These are phyloP conservation scores for Drosophila testacea DNA, from an alignment of 2,888 invertebrate species.

Conservation along the genomic window DNA sequence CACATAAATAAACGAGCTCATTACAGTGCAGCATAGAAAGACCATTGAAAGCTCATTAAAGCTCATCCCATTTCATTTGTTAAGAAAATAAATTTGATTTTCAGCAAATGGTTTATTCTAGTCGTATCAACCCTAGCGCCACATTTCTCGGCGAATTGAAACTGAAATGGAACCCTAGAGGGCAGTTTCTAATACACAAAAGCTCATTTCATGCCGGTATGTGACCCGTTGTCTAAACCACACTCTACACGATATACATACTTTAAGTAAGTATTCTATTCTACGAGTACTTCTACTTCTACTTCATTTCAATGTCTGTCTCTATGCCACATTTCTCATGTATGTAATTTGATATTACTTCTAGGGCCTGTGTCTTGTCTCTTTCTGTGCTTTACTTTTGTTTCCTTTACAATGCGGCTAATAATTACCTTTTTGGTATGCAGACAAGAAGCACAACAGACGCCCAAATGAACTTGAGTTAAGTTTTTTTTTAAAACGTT, in stretches of 20 bases:
- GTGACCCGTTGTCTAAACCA: constrained; percentile 49
- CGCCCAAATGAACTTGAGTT: constrained; percentile 67
- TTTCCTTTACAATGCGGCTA: constrained; percentile 71
- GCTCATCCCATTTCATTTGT: background rate
- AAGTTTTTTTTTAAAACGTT: constrained; percentile 51
- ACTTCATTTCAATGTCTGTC: constrained; percentile 29
- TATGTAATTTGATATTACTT: constrained; percentile 71
- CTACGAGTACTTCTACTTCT: constrained; percentile 15
- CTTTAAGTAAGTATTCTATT: constrained; percentile 20
- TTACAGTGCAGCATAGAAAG: too few relatives aligned
- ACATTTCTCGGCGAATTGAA: constrained; percentile 42
- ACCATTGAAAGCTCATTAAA: constrained; percentile 1
- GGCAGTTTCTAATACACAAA: constrained; percentile 64
- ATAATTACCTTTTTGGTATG: constrained; percentile 81
- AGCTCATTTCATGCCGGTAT: constrained; percentile 49
- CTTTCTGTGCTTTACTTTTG: constrained; percentile 76
- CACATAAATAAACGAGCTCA: background rate
- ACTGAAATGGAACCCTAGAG: constrained; percentile 51
- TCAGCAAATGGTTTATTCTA: constrained; percentile 6
- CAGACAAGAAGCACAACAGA: constrained; percentile 75
- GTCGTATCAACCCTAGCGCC: constrained; percentile 46
- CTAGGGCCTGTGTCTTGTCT: constrained; percentile 41
- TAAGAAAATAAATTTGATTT: background rate
- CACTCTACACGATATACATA: constrained; percentile 5
- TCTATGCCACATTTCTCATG: constrained; percentile 66